Base-by-base conservation (phyloP, 23 tunicate genomes). In the Corella eumyota region DNA sequence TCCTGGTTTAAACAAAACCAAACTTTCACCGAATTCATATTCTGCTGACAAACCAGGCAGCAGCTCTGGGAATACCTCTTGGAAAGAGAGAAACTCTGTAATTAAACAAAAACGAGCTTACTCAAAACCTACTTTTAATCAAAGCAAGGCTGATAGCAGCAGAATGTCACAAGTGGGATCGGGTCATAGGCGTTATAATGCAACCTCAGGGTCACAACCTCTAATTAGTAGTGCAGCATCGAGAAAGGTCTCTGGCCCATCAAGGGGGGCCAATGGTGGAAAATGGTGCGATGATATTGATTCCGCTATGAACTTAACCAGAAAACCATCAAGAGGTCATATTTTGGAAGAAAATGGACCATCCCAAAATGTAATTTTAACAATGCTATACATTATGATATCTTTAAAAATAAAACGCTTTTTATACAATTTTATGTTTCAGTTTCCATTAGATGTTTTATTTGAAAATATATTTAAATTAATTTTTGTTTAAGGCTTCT, bases 251-350 rank as follows among this genome's bases (percentile, higher is more conserved):
- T 40, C 52, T 3, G 44, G 46, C 15, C 32, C 50, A 9, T 34
- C 68, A 13, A 26, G 31, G 15, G 51, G 34, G 2, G 1, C 68
- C 6, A 62, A 17, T 38, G 44, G 44, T n/a, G 68, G 68, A 3
- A 62, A 62, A 38, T 62, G 68, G 68, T 37, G 52, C 24, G 23
- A 30, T 34, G 68, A 62, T 34, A 34, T 62, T 40, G 68, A 62
- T 38, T 9, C 68, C 22, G 68, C 68, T 9, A 62, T 62, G 68
- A 62, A 62, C 24, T 37, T 62, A 9, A 51, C 20, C 57, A 51
- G 57, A 51, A 11, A 27, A 7, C 57, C 6, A 5, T 51, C 57
- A 5, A 25, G 23, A 19, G 27, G 27, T 6, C 20, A 25, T 19
- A 51, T 51, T 19, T n/a, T n/a, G n/a, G n/a, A n/a, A n/a, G n/a